phyloP scores from a whole-genome alignment of 2,888 invertebrate genomes.

The Leptinotarsa juncta region DNA sequence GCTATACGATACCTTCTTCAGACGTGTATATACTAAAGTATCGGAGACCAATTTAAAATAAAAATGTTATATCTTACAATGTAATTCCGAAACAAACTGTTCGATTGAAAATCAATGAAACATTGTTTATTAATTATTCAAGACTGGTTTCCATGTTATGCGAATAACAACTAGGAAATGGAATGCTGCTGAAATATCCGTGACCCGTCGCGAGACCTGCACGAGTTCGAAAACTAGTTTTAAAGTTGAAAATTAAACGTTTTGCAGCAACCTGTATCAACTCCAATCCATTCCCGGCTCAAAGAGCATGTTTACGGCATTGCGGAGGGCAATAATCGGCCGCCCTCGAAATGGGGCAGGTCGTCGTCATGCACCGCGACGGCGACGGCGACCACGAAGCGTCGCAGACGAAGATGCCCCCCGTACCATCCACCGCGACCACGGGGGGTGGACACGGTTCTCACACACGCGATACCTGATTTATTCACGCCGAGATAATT shows the following conservation, averaged over 20 bases:
- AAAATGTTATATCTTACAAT: too few relatives aligned
- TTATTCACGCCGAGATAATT: neutral
- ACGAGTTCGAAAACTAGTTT: neutral
- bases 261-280: neutral
- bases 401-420: neutral
- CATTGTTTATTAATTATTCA: too few relatives aligned
- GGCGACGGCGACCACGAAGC: conserved; percentile 1
- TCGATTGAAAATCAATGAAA: too few relatives aligned
- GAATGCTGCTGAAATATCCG: too few relatives aligned
- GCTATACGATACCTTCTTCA: too few relatives aligned
- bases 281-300: neutral
- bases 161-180: too few relatives aligned
- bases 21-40: too few relatives aligned
- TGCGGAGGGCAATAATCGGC: neutral
- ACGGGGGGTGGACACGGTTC: neutral
- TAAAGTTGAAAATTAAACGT: neutral
- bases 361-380: conserved; percentile 7
- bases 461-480: conserved; percentile 8
- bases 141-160: too few relatives aligned
- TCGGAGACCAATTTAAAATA: too few relatives aligned
- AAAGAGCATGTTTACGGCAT: conserved; percentile 13
- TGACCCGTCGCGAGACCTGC: too few relatives aligned
- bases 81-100: too few relatives aligned
- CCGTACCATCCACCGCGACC: neutral
- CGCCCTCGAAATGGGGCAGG: neutral